phyloP scores from a whole-genome alignment of 2,113 vertebrate genomes.

The human region DNA sequence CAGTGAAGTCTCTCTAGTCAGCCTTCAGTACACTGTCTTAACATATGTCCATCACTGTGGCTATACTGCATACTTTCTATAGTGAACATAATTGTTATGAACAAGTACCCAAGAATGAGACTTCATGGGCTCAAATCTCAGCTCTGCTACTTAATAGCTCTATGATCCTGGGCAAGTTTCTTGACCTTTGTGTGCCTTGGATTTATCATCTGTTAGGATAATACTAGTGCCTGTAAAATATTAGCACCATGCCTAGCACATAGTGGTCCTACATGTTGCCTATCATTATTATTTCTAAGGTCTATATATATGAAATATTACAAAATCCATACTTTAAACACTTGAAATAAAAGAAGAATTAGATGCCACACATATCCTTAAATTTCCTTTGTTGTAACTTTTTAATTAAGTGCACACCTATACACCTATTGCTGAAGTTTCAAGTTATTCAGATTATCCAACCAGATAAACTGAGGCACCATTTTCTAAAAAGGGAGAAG shows the following conservation, averaged over 20 bases:
- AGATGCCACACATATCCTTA: not conserved
- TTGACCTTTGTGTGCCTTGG: not conserved
- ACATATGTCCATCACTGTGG: not conserved
- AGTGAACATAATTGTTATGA: not conserved
- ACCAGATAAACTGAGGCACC: not conserved
- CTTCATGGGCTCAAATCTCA: not conserved
- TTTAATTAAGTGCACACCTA: not conserved
- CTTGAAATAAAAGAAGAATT: not conserved
- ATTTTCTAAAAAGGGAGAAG: not conserved
- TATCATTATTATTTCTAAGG: not conserved
- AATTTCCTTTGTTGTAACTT: not conserved
- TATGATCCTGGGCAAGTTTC: not conserved
- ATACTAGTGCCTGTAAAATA: not conserved
- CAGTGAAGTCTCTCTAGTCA: not conserved
- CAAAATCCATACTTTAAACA: not conserved
- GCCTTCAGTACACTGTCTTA: not conserved
- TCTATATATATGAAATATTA: not conserved
- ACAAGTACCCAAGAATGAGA: not conserved
- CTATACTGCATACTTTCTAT: not conserved
- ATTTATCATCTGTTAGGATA: not conserved
- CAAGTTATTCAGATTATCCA: not conserved
- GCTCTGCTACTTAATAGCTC: not conserved
- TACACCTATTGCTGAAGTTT: not conserved
- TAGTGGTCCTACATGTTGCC: not conserved
- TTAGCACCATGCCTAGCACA: not conserved